A percentile compares a stretch with the other conserved stretches of the same genome.
These are phyloP conservation scores for Ylistrum balloti DNA, from an alignment of 1,140 invertebrate genomes.

Conservation along the genomic window DNA sequence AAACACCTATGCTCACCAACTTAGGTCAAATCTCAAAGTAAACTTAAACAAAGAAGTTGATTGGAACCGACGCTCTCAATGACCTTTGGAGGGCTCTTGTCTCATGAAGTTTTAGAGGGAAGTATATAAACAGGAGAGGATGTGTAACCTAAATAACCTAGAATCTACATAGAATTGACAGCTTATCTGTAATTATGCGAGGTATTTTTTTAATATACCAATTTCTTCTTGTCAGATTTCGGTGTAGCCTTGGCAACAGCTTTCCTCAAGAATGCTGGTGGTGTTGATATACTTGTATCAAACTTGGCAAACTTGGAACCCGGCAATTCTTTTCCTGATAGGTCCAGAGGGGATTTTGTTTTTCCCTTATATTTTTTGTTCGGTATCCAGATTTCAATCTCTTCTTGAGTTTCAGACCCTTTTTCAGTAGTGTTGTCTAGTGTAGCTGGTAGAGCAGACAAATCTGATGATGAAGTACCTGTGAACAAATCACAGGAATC, in stretches of 20 bases:
- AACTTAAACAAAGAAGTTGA: no score
- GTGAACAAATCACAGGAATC: background rate
- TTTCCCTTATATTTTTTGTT: background rate
- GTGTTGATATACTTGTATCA: background rate
- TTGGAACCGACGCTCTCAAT: no score
- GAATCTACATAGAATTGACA: no score
- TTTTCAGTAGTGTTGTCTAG: background rate
- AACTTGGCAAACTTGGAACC: background rate
- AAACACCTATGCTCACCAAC: no score
- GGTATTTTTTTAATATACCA: no score
- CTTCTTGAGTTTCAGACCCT: background rate
- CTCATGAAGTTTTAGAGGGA: no score
- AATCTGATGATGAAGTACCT: background rate
- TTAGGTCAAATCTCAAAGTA: no score
- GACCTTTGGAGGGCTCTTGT: no score
- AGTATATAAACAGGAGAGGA: no score
- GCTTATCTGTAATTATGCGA: no score
- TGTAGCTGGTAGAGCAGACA: background rate
- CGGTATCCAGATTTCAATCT: conserved; percentile 9
- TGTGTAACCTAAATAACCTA: no score
- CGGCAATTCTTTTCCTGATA: background rate
- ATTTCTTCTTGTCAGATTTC: background rate
- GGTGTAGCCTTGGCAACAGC: background rate
- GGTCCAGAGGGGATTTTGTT: background rate
- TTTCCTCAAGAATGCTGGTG: conserved; percentile 14